phyloP scores from a whole-genome alignment of 1,140 invertebrate genomes.

The Parasteatoda tepidariorum region DNA sequence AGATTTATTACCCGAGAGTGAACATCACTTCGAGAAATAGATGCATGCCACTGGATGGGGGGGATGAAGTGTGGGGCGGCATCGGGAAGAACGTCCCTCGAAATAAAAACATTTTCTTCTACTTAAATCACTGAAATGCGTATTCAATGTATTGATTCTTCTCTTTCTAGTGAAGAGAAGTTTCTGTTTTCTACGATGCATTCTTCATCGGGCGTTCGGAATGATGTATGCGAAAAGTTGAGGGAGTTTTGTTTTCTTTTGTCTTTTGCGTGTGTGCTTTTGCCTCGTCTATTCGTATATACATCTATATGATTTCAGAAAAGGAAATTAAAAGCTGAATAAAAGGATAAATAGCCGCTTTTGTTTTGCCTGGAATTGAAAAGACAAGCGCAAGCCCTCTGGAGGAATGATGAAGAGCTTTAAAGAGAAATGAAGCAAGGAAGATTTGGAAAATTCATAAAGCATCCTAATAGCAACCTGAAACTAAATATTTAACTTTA shows the following conservation, averaged over 20 bases:
- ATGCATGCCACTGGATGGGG: constrained; percentile 30
- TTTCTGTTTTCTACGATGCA: neutral
- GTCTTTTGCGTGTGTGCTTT: constrained; percentile 29
- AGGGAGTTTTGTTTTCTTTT: constrained; percentile 3
- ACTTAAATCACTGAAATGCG: constrained; percentile 45
- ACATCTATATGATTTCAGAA: constrained; percentile 30
- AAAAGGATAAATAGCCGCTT: constrained; percentile 12
- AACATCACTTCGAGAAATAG: constrained; percentile 46
- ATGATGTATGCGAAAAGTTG: constrained; percentile 58
- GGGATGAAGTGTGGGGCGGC: neutral
- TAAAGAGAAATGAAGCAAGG: no score
- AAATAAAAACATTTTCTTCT: constrained; percentile 57
- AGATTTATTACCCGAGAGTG: constrained; percentile 50
- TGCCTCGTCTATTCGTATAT: neutral
- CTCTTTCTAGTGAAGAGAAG: neutral
- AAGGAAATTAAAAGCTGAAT: constrained; percentile 50
- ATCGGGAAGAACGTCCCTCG: neutral
- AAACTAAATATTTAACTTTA: no score
- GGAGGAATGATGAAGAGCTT: no score
- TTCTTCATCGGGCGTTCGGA: constrained; percentile 27
- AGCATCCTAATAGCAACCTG: no score
- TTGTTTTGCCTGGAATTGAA: constrained; percentile 9
- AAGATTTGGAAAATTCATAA: no score
- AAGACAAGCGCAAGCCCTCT: constrained; percentile 10
- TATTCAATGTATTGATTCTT: constrained; percentile 48